Conservation (phyloP, 2,888 invertebrate species). For the Clivina fossor region DNA sequence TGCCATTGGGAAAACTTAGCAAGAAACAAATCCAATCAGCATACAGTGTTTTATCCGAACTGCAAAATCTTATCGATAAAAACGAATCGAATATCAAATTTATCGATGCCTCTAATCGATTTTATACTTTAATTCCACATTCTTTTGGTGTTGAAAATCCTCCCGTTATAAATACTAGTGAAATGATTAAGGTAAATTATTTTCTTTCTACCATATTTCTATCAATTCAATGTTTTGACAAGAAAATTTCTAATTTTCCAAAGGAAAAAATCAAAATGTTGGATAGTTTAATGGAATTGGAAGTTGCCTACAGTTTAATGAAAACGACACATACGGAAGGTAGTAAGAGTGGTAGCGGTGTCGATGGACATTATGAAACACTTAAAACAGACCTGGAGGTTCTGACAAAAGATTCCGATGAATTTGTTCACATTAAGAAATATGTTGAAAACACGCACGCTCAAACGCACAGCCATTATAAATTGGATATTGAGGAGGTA, state of each 20-base stretch:
- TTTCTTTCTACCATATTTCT: too few species aligned
- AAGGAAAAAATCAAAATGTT: conserved; percentile 82
- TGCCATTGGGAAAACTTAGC: conserved; percentile 97
- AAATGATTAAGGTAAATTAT: conserved; percentile 66
- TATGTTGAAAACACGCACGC: conserved; percentile 94
- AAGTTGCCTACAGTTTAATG: conserved; percentile 89
- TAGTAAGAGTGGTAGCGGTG: conserved; percentile 66
- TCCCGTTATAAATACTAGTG: conserved; percentile 74
- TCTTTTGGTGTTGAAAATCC: conserved; percentile 85
- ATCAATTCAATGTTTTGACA: too few species aligned
- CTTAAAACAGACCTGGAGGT: conserved; percentile 80
- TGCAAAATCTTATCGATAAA: conserved; percentile 62
- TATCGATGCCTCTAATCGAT: conserved; percentile 86
- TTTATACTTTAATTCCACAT: conserved; percentile 95
- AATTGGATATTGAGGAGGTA: conserved; percentile 67
- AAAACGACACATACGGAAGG: conserved; percentile 59
- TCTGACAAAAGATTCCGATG: conserved; percentile 65
- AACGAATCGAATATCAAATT: conserved; percentile 57
- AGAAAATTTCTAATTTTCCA: conserved; percentile 43
- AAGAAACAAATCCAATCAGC: conserved; percentile 87
- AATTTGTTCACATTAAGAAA: conserved; percentile 70
- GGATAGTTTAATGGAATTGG: conserved; percentile 90
- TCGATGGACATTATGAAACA: conserved; percentile 86
- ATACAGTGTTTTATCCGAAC: conserved; percentile 74
- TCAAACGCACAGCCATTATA: conserved; percentile 77